A percentile compares a stretch with the other conserved stretches of the same genome.
These are phyloP conservation scores for Axis porcinus DNA, from an alignment of 2,113 vertebrate species.

Conservation along the genomic window DNA sequence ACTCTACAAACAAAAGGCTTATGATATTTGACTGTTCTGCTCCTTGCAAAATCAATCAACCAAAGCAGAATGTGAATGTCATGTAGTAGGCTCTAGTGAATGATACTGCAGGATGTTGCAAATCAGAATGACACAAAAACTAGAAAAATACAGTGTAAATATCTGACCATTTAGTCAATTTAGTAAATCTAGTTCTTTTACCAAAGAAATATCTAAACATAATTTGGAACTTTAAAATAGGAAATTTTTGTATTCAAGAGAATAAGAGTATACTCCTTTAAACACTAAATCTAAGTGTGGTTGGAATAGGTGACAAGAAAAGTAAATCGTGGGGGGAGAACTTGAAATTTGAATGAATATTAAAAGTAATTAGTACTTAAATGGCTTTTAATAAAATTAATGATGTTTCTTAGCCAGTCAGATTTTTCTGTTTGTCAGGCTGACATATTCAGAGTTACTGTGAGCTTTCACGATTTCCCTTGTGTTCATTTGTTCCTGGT, in stretches of 20 bases:
- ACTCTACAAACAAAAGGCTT: not conserved
- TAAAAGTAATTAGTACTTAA: not conserved
- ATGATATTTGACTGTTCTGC: not conserved
- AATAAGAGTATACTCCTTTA: not conserved
- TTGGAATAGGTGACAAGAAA: not conserved
- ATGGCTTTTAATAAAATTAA: not conserved
- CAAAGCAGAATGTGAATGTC: not conserved
- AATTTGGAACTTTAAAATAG: not conserved
- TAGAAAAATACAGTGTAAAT: not conserved
- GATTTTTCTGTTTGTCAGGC: not conserved
- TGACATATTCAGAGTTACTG: not conserved
- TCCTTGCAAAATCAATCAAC: not conserved
- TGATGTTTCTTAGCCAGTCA: not conserved
- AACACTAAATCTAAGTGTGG: not conserved
- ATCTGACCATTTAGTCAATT: not conserved
- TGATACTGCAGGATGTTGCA: not conserved
- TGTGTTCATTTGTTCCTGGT: not conserved
- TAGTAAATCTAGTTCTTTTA: not conserved
- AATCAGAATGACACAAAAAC: not conserved
- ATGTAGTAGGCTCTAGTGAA: not conserved
- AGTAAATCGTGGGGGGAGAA: not conserved
- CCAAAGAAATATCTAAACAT: not conserved
- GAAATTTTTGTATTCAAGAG: not conserved
- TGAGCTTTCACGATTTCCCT: not conserved
- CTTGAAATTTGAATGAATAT: not conserved